phyloP scores from a whole-genome alignment of 2,797 vertebrate genomes.

The Chiroxiphia lanceolata region DNA sequence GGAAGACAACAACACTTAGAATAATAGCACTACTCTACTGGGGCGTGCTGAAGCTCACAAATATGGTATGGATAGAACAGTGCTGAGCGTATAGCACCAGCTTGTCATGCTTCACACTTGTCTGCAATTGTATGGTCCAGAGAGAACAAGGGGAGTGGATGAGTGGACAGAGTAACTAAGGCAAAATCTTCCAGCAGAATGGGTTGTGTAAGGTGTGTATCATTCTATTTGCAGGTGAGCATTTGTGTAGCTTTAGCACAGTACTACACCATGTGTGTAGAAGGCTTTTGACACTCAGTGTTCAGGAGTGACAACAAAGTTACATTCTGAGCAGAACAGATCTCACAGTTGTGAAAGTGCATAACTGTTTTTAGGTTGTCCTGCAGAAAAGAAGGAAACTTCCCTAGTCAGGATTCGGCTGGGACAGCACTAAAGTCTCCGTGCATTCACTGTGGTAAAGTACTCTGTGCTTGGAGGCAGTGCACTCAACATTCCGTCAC shows the following conservation, averaged over 20 bases:
- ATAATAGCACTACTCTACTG: neutral
- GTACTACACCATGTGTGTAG: accelerated
- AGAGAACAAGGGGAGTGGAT: neutral
- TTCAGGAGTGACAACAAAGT: neutral
- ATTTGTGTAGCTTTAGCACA: neutral
- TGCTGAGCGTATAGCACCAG: neutral
- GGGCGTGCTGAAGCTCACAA: accelerated
- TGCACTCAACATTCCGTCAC: neutral
- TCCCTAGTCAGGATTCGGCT: neutral
- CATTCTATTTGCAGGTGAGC: neutral
- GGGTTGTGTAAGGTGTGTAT: neutral
- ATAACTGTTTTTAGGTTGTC: neutral
- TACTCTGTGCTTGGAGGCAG: neutral
- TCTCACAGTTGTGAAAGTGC: neutral
- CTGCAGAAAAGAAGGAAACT: neutral
- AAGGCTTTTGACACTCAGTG: neutral
- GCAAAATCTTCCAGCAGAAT: neutral
- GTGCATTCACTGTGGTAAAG: neutral
- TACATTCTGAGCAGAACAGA: neutral
- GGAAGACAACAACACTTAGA: neutral
- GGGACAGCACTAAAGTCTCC: accelerated
- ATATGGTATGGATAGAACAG: neutral
- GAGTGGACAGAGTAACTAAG: neutral
- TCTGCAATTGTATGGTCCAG: neutral
- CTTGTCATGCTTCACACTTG: neutral